Evolutionary conservation across 1,140 invertebrate genomes (phyloP), one percentile per base, ranked within the genome.

Genomic region (Lepidurus arcticus): DNA sequence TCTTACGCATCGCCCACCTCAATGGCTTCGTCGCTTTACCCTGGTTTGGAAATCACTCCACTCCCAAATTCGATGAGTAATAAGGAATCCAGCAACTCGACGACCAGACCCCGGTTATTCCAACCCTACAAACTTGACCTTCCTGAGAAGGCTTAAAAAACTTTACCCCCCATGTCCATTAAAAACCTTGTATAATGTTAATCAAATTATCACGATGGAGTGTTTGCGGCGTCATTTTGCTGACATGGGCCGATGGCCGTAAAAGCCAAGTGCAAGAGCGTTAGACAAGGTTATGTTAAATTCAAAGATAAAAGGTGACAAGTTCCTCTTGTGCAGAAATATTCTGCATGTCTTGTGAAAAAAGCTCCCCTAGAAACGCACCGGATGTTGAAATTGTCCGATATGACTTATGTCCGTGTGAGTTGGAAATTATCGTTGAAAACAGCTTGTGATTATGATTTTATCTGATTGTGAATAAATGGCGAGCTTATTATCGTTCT

Each of bases 41-140:
- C 43, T 16, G 44, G 47, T 24, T 76, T 45, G 26, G n/a, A 45
- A 43, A 34, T 53, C 42, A 76, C 43, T 42, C 47, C 76, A 34
- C 44, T 44, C 26, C 76, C 76, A 21, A 76, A 13, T n/a, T 43
- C 44, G 76, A 43, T 34, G 26, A 44, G 43, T 42, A 45, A 21
- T 16, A 44, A 44, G 16, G 47, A 76, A 53, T 45, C 42, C 26
- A 34, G 13, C n/a, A 45, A 44, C 13, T 53, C 76, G 11, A 76
- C 21, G 9, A 47, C 10, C 34, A 76, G 47, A 74, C 78, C 78
- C 24, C 75, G 74, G 44, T 45, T 78, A 44, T 78, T 78, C 73
- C 78, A 78, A 24, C 78, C 78, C 16, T 78, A 78, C 78, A 78
- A 78, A 26, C 74, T 78, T 21, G 78, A 75, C 43, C 44, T 76